Percentiles rank a stretch among this genome's conserved stretches.
Conservation (phyloP, 2,888 invertebrate genomes). For the Tenthredo livida region DNA sequence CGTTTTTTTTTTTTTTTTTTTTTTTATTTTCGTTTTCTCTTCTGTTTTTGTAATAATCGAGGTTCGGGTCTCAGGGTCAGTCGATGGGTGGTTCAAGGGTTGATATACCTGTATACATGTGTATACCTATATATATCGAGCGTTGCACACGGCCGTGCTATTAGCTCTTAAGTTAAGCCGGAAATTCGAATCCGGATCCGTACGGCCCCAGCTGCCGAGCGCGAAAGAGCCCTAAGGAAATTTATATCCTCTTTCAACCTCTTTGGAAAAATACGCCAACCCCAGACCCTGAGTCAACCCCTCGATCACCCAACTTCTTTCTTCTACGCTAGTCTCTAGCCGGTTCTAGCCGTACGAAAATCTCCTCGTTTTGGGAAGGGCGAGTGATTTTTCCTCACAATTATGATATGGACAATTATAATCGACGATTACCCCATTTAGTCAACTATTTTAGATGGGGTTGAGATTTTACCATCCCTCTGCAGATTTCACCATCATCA, state of each 20-base stretch:
- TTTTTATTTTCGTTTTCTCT: too few species aligned
- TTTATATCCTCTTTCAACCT: constrained; percentile 49
- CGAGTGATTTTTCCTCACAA: too few species aligned
- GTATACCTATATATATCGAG: not conserved
- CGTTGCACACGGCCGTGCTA: constrained; percentile 63
- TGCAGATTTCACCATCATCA: too few species aligned
- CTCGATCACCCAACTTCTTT: constrained; percentile 31
- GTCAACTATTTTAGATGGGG: too few species aligned
- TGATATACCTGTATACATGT: too few species aligned
- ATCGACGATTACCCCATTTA: too few species aligned
- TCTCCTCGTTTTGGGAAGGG: not conserved
- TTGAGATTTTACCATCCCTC: too few species aligned
- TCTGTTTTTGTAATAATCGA: not conserved
- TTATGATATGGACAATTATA: too few species aligned
- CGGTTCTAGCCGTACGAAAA: not conserved
- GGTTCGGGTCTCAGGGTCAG: not conserved
- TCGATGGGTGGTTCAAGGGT: not conserved
- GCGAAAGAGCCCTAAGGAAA: constrained; percentile 47
- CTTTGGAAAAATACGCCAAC: constrained; percentile 43
- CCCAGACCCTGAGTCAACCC: constrained; percentile 5
- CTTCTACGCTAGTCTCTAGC: not conserved
- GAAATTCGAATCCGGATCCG: constrained; percentile 70
- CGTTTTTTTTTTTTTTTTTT: not conserved
- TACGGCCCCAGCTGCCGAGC: constrained; percentile 57
- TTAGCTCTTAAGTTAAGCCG: constrained; percentile 73